phyloP scores from a whole-genome alignment of 2,888 invertebrate genomes.

The Teleiodes luculella region DNA sequence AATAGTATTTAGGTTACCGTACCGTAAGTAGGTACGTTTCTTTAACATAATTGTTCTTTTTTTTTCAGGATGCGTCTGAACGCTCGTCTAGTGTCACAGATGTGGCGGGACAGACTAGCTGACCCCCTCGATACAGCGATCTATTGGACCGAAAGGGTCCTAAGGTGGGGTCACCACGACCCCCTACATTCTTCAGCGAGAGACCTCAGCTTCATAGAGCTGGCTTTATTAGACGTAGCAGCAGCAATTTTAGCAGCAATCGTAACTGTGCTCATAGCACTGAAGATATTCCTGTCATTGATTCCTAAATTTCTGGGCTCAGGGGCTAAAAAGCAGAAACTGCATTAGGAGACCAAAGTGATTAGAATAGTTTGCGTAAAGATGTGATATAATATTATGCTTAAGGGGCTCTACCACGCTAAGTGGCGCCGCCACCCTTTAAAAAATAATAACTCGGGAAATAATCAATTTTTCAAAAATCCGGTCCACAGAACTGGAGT shows the following conservation, averaged over 20 bases:
- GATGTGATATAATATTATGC: neutral
- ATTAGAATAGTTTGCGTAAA: neutral
- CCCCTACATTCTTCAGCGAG: slow-evolving; percentile 50
- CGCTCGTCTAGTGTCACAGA: slow-evolving; percentile 64
- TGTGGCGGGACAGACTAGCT: slow-evolving; percentile 72
- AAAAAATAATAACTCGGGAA: no score
- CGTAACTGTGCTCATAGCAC: slow-evolving; percentile 33
- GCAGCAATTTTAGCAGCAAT: slow-evolving; percentile 40
- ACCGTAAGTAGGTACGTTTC: neutral
- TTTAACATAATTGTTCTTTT: neutral
- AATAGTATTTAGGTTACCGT: neutral
- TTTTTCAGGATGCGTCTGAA: slow-evolving; percentile 60
- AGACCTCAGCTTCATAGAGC: slow-evolving; percentile 51
- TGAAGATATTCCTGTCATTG: slow-evolving; percentile 41
- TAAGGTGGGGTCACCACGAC: slow-evolving; percentile 60
- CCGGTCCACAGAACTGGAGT: no score
- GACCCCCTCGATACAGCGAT: slow-evolving; percentile 76
- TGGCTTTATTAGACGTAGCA: slow-evolving; percentile 54
- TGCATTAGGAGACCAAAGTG: slow-evolving; percentile 25
- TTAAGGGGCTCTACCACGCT: no score
- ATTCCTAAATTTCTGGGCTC: slow-evolving; percentile 41
- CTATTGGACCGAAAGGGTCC: slow-evolving; percentile 78
- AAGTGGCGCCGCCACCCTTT: no score
- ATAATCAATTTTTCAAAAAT: no score
- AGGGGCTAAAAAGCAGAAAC: slow-evolving; percentile 51